phyloP scores from a whole-genome alignment of 35 echinoderm and acorn worm species.

The Lytechinus variegatus region DNA sequence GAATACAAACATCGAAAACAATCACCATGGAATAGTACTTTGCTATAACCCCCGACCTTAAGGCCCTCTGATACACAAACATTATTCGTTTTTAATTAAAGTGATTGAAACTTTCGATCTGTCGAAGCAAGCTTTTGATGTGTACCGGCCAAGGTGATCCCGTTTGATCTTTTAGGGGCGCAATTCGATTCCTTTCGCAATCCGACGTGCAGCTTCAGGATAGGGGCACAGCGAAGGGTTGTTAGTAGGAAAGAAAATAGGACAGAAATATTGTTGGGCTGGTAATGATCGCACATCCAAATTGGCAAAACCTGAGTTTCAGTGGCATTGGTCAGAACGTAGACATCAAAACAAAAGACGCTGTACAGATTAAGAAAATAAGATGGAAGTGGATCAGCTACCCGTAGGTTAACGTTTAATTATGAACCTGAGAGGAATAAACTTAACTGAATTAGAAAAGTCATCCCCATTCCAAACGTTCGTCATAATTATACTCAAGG shows the following conservation, averaged over 20 bases:
- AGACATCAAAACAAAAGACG: background rate
- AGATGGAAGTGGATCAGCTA: too few relatives aligned
- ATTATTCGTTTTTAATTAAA: conserved; percentile 29
- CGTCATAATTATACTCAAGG: background rate
- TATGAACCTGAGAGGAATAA: background rate
- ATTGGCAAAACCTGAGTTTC: background rate
- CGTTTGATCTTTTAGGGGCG: background rate
- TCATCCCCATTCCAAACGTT: background rate
- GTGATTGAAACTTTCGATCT: conserved; percentile 33
- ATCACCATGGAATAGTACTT: background rate
- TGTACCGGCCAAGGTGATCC: background rate
- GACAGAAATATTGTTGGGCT: background rate
- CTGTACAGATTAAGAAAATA: too few relatives aligned
- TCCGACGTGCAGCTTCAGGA: background rate
- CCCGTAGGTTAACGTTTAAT: background rate
- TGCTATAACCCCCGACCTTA: background rate
- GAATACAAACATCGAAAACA: background rate
- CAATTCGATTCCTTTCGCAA: background rate
- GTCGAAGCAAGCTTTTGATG: conserved; percentile 30
- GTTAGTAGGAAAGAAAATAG: background rate
- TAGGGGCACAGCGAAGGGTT: background rate
- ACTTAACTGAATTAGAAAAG: background rate
- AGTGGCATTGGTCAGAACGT: background rate
- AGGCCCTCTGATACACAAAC: background rate
- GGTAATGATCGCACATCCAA: background rate